Conservation (phyloP, 2,888 invertebrate genomes). For the Rhyacophila evoluta region DNA sequence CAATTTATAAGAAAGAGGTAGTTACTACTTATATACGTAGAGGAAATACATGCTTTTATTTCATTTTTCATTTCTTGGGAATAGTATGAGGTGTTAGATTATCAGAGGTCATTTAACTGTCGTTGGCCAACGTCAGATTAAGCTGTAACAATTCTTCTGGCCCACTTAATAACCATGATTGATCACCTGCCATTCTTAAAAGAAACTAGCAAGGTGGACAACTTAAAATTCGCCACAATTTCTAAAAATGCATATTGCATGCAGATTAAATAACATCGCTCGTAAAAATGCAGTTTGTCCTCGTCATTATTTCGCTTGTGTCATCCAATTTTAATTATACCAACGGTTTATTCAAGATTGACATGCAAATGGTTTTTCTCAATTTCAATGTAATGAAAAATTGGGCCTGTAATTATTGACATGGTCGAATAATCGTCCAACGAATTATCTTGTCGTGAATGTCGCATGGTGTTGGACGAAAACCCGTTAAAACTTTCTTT, state of each 20-base stretch:
- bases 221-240: neutral
- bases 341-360: neutral
- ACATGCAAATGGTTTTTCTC: neutral
- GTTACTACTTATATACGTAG: no score
- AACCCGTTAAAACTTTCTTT: neutral
- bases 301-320: neutral
- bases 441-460: neutral
- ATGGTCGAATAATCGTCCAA: neutral
- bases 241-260: neutral
- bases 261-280: neutral
- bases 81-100: no score
- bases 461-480: neutral
- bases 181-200: neutral
- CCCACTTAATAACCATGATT: neutral
- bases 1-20: no score
- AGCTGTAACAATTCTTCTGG: neutral
- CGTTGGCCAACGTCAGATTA: no score
- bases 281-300: no score
- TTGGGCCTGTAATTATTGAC: neutral
- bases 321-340: neutral
- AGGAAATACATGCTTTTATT: no score
- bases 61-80: no score
- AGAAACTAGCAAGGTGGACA: neutral
- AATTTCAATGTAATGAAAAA: neutral
- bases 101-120: no score